Percentiles rank a stretch among this genome's conserved stretches.
These are phyloP conservation scores for Chironex yamaguchii DNA, from an alignment of 30 jellyfish, hydroid and myxozoan species.

Conservation along the genomic window DNA sequence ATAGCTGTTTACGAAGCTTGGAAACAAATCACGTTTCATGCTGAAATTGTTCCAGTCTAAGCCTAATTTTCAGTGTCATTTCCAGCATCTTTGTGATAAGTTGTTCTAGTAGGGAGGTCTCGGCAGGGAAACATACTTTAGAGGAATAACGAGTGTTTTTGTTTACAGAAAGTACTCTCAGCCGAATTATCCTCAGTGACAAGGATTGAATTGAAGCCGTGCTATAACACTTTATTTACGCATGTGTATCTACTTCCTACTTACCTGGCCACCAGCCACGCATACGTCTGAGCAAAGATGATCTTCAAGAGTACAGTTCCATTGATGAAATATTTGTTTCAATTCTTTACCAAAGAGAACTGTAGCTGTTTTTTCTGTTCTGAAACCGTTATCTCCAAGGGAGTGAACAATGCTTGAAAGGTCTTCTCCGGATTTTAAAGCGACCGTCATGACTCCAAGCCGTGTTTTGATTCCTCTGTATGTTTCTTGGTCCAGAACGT, in stretches of 20 bases:
- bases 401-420: neutral
- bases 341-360: neutral
- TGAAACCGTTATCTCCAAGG: neutral
- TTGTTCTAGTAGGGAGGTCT: too few species aligned
- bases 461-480: neutral
- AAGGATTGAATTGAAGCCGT: too few species aligned
- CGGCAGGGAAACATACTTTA: too few species aligned
- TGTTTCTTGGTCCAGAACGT: neutral
- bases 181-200: too few species aligned
- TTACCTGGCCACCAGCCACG: neutral
- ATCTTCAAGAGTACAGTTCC: neutral
- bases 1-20: too few species aligned
- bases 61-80: too few species aligned
- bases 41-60: too few species aligned
- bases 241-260: neutral
- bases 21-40: too few species aligned
- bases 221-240: too few species aligned
- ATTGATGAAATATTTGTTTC: neutral
- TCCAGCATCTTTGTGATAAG: too few species aligned
- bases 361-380: neutral
- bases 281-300: neutral
- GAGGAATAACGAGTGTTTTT: too few species aligned
- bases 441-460: neutral
- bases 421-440: neutral
- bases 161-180: too few species aligned